These are phyloP conservation scores for Trichoplax adhaerens DNA, from an alignment of 37 sponge, comb jelly and placozoan species.

Conservation along the genomic window DNA sequence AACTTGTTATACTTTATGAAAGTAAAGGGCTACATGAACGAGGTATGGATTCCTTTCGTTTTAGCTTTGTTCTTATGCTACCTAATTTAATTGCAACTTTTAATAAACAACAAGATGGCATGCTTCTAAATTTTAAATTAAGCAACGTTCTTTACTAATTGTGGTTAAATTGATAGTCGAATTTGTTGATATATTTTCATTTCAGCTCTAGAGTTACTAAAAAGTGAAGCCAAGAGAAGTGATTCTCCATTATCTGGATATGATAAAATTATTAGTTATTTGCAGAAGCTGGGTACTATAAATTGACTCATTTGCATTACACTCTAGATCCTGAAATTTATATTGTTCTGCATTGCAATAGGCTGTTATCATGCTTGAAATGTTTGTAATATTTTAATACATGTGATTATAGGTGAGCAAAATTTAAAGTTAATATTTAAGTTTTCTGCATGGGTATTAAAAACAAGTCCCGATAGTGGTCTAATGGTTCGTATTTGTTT, in stretches of 20 bases:
- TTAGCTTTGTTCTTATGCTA: neutral
- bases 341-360: neutral
- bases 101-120: no score
- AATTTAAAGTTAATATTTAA: slow-evolving; percentile 30
- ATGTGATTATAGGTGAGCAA: slow-evolving; percentile 1
- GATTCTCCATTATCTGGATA: slow-evolving; percentile 25
- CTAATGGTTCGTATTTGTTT: slow-evolving; percentile 10
- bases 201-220: slow-evolving; percentile 12
- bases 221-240: slow-evolving; percentile 14
- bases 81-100: neutral
- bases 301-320: no score
- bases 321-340: no score
- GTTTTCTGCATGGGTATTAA: slow-evolving; percentile 55
- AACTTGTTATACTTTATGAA: slow-evolving; percentile 59
- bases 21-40: slow-evolving; percentile 43
- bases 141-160: no score
- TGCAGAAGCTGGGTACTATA: slow-evolving; percentile 39
- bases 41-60: slow-evolving; percentile 20
- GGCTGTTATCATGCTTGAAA: neutral
- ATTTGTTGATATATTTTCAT: no score
- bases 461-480: slow-evolving; percentile 19
- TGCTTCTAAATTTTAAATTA: no score
- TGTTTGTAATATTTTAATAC: no score
- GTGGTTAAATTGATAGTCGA: no score
- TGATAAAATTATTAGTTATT: slow-evolving; percentile 43